phyloP scores from a whole-genome alignment of 2,888 invertebrate species.

The Chesias legatella region DNA sequence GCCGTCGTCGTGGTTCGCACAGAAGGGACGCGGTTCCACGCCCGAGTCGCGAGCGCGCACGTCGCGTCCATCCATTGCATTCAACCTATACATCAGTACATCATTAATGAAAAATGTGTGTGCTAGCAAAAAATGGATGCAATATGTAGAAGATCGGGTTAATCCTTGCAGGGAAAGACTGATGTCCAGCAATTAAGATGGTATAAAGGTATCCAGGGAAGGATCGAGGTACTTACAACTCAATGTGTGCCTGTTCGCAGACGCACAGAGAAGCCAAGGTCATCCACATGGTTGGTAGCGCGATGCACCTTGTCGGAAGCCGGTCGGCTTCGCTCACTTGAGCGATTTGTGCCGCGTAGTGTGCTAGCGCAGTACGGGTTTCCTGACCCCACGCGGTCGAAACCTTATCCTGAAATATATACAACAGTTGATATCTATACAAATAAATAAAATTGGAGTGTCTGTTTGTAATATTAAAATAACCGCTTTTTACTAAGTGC shows the following conservation, averaged over 20 bases:
- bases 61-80: constrained; percentile 40
- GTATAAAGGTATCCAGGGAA: no score
- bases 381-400: constrained; percentile 92
- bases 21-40: constrained; percentile 85
- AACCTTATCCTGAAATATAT: constrained; percentile 85
- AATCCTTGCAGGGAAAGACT: no score
- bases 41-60: constrained; percentile 35
- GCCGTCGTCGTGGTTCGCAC: constrained; percentile 98
- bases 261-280: constrained; percentile 96
- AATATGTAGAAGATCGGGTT: no score
- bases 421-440: no score
- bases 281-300: constrained; percentile 93
- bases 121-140: no score
- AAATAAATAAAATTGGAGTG: no score
- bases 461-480: no score
- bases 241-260: constrained; percentile 94
- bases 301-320: constrained; percentile 87
- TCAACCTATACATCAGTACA: constrained; percentile 13
- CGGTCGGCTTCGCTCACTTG: constrained; percentile 88
- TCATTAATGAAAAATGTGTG: no score
- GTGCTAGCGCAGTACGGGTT: constrained; percentile 93
- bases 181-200: no score
- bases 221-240: constrained; percentile 72
- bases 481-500: no score
- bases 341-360: constrained; percentile 91